These are phyloP conservation scores for Ceriagrion tenellum DNA, from an alignment of 2,888 invertebrate species.

Conservation along the genomic window DNA sequence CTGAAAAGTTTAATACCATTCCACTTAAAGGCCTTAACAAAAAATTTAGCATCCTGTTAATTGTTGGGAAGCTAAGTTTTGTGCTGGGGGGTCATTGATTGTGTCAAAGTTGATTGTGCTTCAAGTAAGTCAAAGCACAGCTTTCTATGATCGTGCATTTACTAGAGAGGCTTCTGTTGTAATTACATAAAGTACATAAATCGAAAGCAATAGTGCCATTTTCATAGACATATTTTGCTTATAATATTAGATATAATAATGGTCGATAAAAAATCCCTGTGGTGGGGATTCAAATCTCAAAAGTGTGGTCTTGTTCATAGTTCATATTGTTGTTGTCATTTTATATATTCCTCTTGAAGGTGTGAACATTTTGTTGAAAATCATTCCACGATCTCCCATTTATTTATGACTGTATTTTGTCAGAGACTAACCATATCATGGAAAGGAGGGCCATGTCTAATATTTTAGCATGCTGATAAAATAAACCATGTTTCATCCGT, in stretches of 20 bases:
- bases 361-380: constrained; percentile 47
- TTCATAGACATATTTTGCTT: constrained; percentile 33
- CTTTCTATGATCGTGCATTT: constrained; percentile 50
- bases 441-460: constrained; percentile 30
- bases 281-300: constrained; percentile 26
- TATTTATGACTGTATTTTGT: constrained; percentile 40
- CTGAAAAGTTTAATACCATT: constrained; percentile 50
- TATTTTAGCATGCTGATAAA: neutral
- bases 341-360: constrained; percentile 5
- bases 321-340: constrained; percentile 45
- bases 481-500: neutral
- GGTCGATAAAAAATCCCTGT: neutral
- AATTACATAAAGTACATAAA: neutral
- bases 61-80: constrained; percentile 36
- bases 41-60: constrained; percentile 27
- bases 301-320: constrained; percentile 22
- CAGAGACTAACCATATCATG: constrained; percentile 55
- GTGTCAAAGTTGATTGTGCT: constrained; percentile 47
- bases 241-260: constrained; percentile 35
- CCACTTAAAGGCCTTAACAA: constrained; percentile 50
- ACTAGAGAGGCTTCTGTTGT: constrained; percentile 19
- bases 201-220: constrained; percentile 60
- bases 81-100: constrained; percentile 43
- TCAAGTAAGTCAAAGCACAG: neutral
- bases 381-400: constrained; percentile 48